Conservation (phyloP, 2,888 invertebrate species). For the Pristionchus entomophagus region DNA sequence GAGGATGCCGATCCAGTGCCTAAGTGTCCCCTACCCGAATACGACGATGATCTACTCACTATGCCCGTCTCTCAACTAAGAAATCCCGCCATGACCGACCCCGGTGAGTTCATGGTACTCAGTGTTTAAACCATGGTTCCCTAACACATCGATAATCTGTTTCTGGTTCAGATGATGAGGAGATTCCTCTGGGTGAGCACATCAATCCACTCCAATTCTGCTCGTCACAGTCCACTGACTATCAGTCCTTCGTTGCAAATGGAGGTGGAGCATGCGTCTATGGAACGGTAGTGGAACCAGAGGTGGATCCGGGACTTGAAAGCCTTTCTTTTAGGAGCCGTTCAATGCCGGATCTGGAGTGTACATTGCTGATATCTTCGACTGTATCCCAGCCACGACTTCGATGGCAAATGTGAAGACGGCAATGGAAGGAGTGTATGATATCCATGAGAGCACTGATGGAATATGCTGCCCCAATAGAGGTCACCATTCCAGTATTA, state of each 20-base stretch:
- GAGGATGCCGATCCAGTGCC: slow-evolving; percentile 74
- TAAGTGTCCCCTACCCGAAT: slow-evolving; percentile 69
- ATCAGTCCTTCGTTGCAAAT: slow-evolving; percentile 72
- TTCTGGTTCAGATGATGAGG: slow-evolving; percentile 67
- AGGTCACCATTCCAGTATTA: slow-evolving; percentile 52
- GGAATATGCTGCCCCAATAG: slow-evolving; percentile 75
- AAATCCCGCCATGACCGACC: slow-evolving; percentile 75
- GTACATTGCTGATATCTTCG: slow-evolving; percentile 73
- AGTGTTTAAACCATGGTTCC: neutral
- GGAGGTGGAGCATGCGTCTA: slow-evolving; percentile 70
- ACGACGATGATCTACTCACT: slow-evolving; percentile 74
- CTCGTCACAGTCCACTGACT: slow-evolving; percentile 69
- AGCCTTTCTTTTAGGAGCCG: slow-evolving; percentile 49
- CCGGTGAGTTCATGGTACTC: neutral
- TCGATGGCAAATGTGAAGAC: slow-evolving; percentile 74
- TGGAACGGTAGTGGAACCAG: slow-evolving; percentile 51
- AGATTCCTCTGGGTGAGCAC: slow-evolving; percentile 74
- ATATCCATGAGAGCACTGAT: slow-evolving; percentile 71
- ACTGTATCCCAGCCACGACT: slow-evolving; percentile 70
- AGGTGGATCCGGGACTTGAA: neutral
- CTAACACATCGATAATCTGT: neutral
- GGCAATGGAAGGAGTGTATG: slow-evolving; percentile 75
- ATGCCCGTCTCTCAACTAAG: slow-evolving; percentile 75
- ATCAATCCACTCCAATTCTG: slow-evolving; percentile 75
- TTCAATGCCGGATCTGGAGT: slow-evolving; percentile 68